Evolutionary conservation across 2,888 invertebrate genomes (phyloP), one percentile per base, ranked within the genome.

Genomic region (Acleris emargana): DNA sequence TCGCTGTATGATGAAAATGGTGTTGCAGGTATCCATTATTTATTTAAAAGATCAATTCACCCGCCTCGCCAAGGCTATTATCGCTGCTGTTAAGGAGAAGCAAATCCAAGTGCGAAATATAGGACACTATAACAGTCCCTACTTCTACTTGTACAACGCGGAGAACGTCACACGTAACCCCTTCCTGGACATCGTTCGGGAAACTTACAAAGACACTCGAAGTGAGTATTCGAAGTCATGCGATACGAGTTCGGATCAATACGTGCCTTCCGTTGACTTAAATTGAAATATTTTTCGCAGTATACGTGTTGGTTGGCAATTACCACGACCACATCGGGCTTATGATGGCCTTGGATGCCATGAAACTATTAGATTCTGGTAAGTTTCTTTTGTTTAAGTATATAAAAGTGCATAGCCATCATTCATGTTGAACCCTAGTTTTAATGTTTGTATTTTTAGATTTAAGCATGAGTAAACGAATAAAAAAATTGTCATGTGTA

Each of bases 291-390:
- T 70, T 68, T 72, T 71, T 84, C 79, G n/a, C 94, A 98, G 98
- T 98, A 87, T 98, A 98, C 89, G 95, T 98, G 45, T 95, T 98
- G 72, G 93, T 98, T 72, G 98, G 98, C 1, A 96, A 97, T 82
- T 96, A 97, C 78, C 97, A 97, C 80, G 98, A 98, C 79, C 98
- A 98, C 83, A 94, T 98, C 71, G 98, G 98, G 4, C 93, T 98
- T n/a, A 95, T 98, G 95, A 93, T 97, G 64, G 97, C 97, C 49
- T 93, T 98, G 87, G 95, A 98, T 72, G 95, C 97, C 70, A 94
- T 95, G 86, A 95, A 97, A 68, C 94, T 98, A 0, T 93, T 98
- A 68, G 95, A 97, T 73, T 95, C 95, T 79, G 96, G 96, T 96
- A 87, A 93, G 81, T 71, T 20, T 60, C 51, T 25, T 38, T 25